These are phyloP conservation scores for Fregetta grallaria DNA, from an alignment of 2,113 vertebrate genomes.

Conservation along the genomic window DNA sequence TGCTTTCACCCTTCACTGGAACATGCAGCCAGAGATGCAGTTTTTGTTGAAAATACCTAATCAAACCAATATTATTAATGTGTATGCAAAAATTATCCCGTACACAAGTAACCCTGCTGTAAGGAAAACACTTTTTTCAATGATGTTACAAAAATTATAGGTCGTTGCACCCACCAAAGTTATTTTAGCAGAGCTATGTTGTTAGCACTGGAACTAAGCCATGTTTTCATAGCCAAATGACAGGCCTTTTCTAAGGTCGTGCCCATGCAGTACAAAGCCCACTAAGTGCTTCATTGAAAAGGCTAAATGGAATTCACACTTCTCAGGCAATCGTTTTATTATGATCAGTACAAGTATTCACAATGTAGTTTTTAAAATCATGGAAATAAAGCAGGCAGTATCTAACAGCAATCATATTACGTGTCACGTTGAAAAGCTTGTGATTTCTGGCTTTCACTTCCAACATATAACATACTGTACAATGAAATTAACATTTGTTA, in stretches of 20 bases:
- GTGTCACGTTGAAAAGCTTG: conserved; percentile 16
- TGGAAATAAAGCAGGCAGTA: conserved; percentile 32
- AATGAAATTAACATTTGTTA: conserved; percentile 40
- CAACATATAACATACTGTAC: not conserved
- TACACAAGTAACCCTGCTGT: not conserved
- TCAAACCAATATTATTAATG: conserved; percentile 13
- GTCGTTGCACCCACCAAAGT: not conserved
- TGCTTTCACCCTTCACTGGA: not conserved
- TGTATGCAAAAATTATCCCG: not conserved
- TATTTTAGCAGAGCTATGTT: conserved; percentile 40
- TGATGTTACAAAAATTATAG: conserved; percentile 24
- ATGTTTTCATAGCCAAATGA: conserved; percentile 61
- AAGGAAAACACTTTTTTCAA: conserved; percentile 6
- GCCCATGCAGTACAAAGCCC: conserved; percentile 44
- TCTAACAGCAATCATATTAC: conserved; percentile 23
- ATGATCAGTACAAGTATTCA: conserved; percentile 50
- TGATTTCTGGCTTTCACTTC: conserved; percentile 49
- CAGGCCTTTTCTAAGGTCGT: conserved; percentile 24
- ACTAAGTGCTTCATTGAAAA: conserved; percentile 45
- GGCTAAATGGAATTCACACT: conserved; percentile 57
- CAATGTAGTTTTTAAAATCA: conserved; percentile 3
- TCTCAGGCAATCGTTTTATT: conserved; percentile 40
- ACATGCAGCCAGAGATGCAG: not conserved
- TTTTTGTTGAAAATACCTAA: conserved; percentile 6
- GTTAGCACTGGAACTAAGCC: conserved; percentile 57